Percentiles rank a stretch among this genome's conserved stretches.
These are phyloP conservation scores for Drosophila nikananu DNA, from an alignment of 1,140 invertebrate genomes.

Conservation along the genomic window DNA sequence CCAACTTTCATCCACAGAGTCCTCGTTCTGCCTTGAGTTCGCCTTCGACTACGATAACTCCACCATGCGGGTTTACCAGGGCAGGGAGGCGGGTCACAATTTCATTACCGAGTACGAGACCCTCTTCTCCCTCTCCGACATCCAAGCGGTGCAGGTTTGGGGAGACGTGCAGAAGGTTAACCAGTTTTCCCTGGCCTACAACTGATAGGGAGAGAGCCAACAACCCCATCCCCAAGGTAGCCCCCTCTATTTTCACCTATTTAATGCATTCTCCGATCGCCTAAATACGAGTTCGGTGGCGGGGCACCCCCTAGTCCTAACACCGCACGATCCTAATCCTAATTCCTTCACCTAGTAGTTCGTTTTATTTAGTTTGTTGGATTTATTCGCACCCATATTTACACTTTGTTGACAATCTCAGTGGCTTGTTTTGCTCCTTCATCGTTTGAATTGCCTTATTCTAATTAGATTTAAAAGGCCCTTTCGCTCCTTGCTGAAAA, in stretches of 20 bases:
- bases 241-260: background rate
- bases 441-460: background rate
- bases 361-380: slow-evolving; percentile 8
- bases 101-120: slow-evolving; percentile 59
- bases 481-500: too few relatives aligned
- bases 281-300: slow-evolving; percentile 20
- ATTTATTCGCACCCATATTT: slow-evolving; percentile 17
- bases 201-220: slow-evolving; percentile 41
- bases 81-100: slow-evolving; percentile 58
- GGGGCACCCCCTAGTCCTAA: slow-evolving; percentile 16
- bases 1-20: slow-evolving; percentile 76
- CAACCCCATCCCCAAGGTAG: slow-evolving; percentile 46
- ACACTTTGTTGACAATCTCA: slow-evolving; percentile 6
- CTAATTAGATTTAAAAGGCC: background rate
- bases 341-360: slow-evolving; percentile 17
- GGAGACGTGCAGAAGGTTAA: slow-evolving; percentile 78
- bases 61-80: slow-evolving; percentile 64
- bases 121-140: slow-evolving; percentile 53
- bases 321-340: slow-evolving; percentile 24
- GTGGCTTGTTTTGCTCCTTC: background rate
- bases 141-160: slow-evolving; percentile 77
- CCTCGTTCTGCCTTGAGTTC: slow-evolving; percentile 72
- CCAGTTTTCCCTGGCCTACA: slow-evolving; percentile 60
- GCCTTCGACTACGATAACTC: slow-evolving; percentile 64
- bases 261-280: slow-evolving; percentile 20